phyloP scores from a whole-genome alignment of 2,888 invertebrate species.

The Melanostoma scalare region DNA sequence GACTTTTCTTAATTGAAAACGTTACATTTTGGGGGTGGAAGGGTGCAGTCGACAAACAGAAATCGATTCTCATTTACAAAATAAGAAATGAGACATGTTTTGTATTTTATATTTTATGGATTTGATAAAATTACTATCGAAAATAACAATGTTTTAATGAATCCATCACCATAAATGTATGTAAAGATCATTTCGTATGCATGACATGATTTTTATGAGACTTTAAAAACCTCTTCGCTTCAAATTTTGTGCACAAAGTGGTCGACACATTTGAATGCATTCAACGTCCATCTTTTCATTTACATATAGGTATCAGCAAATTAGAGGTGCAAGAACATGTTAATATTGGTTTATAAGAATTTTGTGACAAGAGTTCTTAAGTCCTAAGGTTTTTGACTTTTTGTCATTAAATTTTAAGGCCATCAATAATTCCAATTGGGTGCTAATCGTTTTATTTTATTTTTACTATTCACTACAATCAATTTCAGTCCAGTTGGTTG shows the following conservation, averaged over 20 bases:
- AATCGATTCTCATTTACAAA: not conserved
- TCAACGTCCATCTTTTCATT: constrained; percentile 13
- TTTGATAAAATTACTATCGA: constrained; percentile 7
- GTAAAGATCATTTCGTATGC: constrained; percentile 52
- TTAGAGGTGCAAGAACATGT: constrained; percentile 54
- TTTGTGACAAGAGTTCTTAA: constrained; percentile 50
- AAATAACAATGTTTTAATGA: constrained; percentile 43
- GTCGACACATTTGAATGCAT: constrained; percentile 28
- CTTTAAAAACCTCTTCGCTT: constrained; percentile 13
- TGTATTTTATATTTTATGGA: constrained; percentile 1
- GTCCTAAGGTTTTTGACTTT: not conserved
- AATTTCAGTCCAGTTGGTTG: no score
- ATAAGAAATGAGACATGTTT: constrained; percentile 18
- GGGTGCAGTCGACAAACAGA: not conserved
- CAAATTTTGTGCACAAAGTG: not conserved
- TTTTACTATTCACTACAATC: no score
- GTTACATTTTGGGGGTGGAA: constrained; percentile 44
- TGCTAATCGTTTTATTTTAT: no score
- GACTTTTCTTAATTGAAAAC: constrained; percentile 42
- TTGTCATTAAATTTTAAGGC: not conserved
- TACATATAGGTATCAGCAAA: constrained; percentile 28
- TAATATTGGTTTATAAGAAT: constrained; percentile 8
- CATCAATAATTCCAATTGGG: no score
- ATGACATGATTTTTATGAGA: constrained; percentile 34
- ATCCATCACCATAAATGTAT: constrained; percentile 16